Base-by-base conservation (phyloP, 2,888 invertebrate species). In the Eristalinus sepulchralis region DNA sequence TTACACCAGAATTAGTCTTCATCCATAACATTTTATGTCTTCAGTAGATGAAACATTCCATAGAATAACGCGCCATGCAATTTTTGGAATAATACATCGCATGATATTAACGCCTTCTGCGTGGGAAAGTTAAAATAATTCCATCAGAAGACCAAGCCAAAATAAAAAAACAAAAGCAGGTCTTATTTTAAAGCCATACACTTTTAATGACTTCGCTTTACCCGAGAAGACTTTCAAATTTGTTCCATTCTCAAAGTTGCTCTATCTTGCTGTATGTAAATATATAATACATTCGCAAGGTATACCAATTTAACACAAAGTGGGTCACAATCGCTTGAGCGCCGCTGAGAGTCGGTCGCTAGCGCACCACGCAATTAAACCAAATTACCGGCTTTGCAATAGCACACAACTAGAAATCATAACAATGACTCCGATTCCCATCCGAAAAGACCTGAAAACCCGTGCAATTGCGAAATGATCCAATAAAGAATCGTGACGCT, bases 401-500 rank as follows among this genome's bases (percentile, higher is more conserved):
- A 57, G 6, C 39, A 68, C 47, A 72, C 84, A 68, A 73, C 81
- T 20, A 85, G 85, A 85, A 85, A 85, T 85, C 85, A 85, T 85
- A 85, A 85, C 85, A 85, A 85, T 81, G 85, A 85, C 85, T 85
- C 72, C 76, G 72, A 85, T 81, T 85, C 84, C 81, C 84, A 85
- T 76, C 63, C 72, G 20, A 81, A 72, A 68, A 76, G 68, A 81
- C 67, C 81, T 72, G 76, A 57, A 71, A 72, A 81, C 34, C 66
- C 81, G 68, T 72, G 81, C 76, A 81, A 84, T 84, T 84, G 76
- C 85, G 81, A 77, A 85, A 85, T 73, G 84, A 85, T 85, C 84
- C 81, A 85, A 85, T 85, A 85, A 85, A 85, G 76, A 85, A 71
- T 85, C 84, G 84, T 85, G 84, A 85, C 84, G 81, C 81, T 85